Evolutionary conservation across 2,888 invertebrate genomes (phyloP).

Genomic region (Morpho achilles): DNA sequence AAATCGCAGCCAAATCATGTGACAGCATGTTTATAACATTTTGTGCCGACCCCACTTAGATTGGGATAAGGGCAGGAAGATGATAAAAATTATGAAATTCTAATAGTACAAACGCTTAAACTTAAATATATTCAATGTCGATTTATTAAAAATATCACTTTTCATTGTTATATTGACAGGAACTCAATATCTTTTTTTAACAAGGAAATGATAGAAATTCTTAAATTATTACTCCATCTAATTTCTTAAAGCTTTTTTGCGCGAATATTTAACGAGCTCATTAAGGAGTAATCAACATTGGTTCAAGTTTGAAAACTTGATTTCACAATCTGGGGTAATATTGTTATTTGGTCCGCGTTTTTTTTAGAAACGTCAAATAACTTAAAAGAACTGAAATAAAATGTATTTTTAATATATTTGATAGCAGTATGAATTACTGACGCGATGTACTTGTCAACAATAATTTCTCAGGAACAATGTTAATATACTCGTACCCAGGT

Average conservation of each 20-base stretch:
- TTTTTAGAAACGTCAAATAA: neutral
- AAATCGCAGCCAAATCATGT: no score
- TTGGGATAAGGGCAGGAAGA: no score
- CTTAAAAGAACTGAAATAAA: neutral
- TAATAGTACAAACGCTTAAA: neutral
- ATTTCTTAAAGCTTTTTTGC: neutral
- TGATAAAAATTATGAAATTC: no score
- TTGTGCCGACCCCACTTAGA: no score
- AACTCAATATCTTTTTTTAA: neutral
- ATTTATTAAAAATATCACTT: neutral
- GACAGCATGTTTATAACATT: no score
- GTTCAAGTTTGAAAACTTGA: slow-evolving; percentile 8
- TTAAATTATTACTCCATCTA: neutral
- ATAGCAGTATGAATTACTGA: neutral
- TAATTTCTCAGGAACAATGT: no score
- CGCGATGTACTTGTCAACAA: neutral
- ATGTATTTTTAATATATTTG: neutral
- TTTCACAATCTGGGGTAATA: neutral
- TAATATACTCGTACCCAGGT: no score
- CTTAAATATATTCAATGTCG: neutral
- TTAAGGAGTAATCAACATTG: neutral
- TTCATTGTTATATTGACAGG: neutral
- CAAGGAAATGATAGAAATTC: neutral
- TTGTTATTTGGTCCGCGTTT: neutral
- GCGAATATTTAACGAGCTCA: neutral